phyloP scores from a whole-genome alignment of 2,113 vertebrate species.

The Vombatus ursinus region DNA sequence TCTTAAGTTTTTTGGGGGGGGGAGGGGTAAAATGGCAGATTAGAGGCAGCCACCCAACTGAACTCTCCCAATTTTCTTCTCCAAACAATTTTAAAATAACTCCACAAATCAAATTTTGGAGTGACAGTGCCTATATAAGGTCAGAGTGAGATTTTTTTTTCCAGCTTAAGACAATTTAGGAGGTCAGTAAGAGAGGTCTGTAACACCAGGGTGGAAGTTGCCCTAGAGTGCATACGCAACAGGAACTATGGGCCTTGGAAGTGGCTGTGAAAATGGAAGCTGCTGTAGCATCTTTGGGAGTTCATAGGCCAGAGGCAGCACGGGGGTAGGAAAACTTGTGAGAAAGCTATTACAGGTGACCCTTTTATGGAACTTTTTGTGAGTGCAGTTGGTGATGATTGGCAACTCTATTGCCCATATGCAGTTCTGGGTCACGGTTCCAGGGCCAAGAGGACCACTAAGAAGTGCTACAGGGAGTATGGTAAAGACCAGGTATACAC shows the following conservation, averaged over 20 bases:
- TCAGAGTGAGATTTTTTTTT: not conserved
- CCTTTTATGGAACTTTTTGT: too few species aligned
- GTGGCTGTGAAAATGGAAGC: not conserved
- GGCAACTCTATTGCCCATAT: too few species aligned
- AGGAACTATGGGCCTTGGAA: not conserved
- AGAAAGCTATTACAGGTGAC: not conserved
- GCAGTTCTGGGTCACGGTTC: too few species aligned
- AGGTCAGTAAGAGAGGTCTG: not conserved
- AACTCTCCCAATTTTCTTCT: not conserved
- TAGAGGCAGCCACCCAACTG: not conserved
- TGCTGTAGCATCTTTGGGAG: not conserved
- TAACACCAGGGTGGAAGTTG: not conserved
- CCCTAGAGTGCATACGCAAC: fast-evolving
- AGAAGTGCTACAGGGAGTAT: too few species aligned
- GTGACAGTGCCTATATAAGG: not conserved
- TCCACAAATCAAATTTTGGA: not conserved
- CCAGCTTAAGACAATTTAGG: not conserved
- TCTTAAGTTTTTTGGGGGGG: not conserved
- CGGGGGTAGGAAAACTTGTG: not conserved
- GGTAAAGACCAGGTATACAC: too few species aligned
- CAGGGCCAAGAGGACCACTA: too few species aligned
- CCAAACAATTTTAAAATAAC: not conserved
- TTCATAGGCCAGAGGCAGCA: not conserved
- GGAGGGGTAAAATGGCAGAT: not conserved
- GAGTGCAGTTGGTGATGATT: too few species aligned